phyloP scores from a whole-genome alignment of 2,888 invertebrate genomes.

The Cacoxenus indagator region DNA sequence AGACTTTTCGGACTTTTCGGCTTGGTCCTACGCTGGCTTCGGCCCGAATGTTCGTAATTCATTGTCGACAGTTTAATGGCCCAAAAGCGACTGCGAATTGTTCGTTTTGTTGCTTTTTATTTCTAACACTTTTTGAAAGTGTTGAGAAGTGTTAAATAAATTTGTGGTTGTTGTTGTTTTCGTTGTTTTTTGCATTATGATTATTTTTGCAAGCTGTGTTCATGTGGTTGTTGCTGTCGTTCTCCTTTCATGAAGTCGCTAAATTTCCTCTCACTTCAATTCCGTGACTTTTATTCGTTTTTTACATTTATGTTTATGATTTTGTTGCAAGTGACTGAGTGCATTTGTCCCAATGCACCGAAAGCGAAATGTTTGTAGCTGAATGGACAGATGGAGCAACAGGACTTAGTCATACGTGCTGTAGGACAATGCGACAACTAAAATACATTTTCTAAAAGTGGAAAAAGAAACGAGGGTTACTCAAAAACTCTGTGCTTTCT shows the following conservation, averaged over 20 bases:
- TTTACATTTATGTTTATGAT: not conserved
- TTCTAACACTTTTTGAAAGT: constrained; percentile 30
- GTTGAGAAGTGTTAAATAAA: constrained; percentile 35
- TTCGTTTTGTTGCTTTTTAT: constrained; percentile 27
- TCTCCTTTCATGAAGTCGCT: not conserved
- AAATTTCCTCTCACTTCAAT: constrained; percentile 40
- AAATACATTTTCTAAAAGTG: too few species aligned
- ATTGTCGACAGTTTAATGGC: constrained; percentile 39
- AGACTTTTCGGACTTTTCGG: not conserved
- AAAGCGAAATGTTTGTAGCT: not conserved
- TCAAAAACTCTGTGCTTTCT: too few species aligned
- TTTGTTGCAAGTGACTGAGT: constrained; percentile 35
- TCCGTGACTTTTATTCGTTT: not conserved
- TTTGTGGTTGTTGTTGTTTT: constrained; percentile 18
- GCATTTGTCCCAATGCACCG: constrained; percentile 30
- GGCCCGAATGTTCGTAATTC: constrained; percentile 35
- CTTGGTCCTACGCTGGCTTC: not conserved
- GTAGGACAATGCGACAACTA: too few species aligned
- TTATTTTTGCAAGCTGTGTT: not conserved
- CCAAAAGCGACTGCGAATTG: constrained; percentile 32
- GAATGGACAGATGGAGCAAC: too few species aligned
- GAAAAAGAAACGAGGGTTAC: too few species aligned
- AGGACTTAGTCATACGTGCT: too few species aligned
- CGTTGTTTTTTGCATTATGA: not conserved
- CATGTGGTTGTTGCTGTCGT: not conserved